Percentiles rank a stretch among this genome's conserved stretches.
Evolutionary conservation across 2,113 vertebrate species (phyloP).

Genomic region (Emydocephalus ijimae): DNA sequence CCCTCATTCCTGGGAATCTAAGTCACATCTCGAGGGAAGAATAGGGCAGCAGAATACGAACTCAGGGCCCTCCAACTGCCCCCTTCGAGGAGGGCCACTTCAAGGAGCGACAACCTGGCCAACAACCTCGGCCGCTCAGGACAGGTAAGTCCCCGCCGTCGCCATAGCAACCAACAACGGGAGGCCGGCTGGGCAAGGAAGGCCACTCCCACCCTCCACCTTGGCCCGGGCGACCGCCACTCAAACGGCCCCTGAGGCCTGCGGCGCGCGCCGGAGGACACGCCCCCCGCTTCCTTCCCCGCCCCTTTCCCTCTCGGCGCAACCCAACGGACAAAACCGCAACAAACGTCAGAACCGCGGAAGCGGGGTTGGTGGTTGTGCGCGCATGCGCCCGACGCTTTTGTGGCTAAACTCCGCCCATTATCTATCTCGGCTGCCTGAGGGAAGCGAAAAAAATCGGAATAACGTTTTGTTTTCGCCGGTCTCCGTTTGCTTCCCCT

Average conservation of each 20-base stretch:
- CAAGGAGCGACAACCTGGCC: background rate
- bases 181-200: background rate
- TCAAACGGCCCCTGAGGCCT: slow-evolving; percentile 3
- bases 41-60: background rate
- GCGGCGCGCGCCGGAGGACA: background rate
- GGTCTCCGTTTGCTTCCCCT: background rate
- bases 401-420: background rate
- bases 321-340: background rate
- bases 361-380: background rate
- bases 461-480: background rate
- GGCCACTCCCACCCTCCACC: background rate
- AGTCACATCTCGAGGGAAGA: background rate
- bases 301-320: background rate
- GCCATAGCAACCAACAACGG: slow-evolving; percentile 8
- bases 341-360: background rate
- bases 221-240: background rate
- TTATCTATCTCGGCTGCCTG: background rate
- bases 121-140: background rate
- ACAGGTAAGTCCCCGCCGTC: background rate
- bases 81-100: no score
- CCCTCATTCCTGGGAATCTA: background rate
- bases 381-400: no score
- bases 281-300: background rate
- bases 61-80: no score
- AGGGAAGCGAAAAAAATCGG: background rate